Evolutionary conservation across 2,113 vertebrate species (phyloP).

Genomic region (Plectropomus leopardus): DNA sequence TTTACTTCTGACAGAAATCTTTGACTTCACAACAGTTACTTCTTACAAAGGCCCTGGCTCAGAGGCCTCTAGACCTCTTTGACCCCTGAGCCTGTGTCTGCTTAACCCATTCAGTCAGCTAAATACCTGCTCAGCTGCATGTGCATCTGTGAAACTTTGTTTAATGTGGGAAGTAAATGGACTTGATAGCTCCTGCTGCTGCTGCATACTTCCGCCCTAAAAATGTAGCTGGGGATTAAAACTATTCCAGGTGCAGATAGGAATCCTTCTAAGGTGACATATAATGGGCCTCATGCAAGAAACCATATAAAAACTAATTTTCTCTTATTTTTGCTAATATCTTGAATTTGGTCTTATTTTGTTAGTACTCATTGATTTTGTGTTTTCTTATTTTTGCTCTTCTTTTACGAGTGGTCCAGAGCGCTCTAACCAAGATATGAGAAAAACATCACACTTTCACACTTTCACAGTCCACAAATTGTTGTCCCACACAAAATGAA

Average conservation of each 20-base stretch:
- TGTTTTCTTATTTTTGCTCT: too few species aligned
- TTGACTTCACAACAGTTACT: slow-evolving; percentile 5
- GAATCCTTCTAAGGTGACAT: too few species aligned
- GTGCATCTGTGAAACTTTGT: slow-evolving; percentile 14
- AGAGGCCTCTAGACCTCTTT: slow-evolving; percentile 1
- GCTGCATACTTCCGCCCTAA: neutral
- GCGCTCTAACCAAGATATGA: too few species aligned
- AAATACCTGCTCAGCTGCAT: slow-evolving; percentile 4
- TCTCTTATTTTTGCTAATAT: too few species aligned
- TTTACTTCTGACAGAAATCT: neutral
- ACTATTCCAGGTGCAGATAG: neutral
- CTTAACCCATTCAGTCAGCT: slow-evolving; percentile 2
- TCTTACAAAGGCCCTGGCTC: neutral
- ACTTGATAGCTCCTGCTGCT: slow-evolving; percentile 3
- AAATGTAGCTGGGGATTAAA: neutral
- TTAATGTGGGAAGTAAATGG: slow-evolving; percentile 3
- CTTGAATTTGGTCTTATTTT: too few species aligned
- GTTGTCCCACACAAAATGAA: too few species aligned
- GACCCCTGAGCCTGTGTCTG: neutral
- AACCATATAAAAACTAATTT: too few species aligned
- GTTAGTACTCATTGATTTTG: too few species aligned
- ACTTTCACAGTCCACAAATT: too few species aligned
- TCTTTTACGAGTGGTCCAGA: too few species aligned
- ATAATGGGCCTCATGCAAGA: too few species aligned
- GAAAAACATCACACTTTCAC: too few species aligned